A percentile compares a stretch with the other conserved stretches of the same genome.
Conservation (phyloP, 1,140 invertebrate species). For the Maniola jurtina region DNA sequence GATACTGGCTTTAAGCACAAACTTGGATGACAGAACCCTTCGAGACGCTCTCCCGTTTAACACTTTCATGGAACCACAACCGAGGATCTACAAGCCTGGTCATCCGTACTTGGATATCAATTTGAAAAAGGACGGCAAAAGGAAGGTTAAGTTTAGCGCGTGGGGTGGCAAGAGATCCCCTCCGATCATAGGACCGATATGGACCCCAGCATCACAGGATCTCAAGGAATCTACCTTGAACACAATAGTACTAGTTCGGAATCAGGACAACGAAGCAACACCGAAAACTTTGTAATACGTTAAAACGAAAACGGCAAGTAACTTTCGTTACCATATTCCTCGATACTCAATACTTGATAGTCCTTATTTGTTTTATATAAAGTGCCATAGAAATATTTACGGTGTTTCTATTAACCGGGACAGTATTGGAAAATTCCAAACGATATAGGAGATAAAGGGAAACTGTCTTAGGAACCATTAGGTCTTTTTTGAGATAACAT, state of each 20-base stretch:
- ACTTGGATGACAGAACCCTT: conserved; percentile 43
- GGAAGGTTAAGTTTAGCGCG: conserved; percentile 69
- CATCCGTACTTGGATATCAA: conserved; percentile 60
- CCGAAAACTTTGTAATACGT: conserved; percentile 44
- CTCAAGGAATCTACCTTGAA: conserved; percentile 56
- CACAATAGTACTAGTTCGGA: conserved; percentile 57
- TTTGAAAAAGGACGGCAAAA: conserved; percentile 67
- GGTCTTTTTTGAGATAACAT: no score
- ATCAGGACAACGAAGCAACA: conserved; percentile 41
- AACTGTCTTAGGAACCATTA: no score
- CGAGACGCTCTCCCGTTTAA: conserved; percentile 62
- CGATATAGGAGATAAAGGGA: no score
- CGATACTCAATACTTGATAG: not conserved
- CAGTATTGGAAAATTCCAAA: no score
- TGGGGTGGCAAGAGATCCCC: conserved; percentile 69
- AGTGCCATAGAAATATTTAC: conserved; percentile 1
- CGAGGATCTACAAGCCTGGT: conserved; percentile 59
- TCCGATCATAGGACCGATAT: conserved; percentile 69
- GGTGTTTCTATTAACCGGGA: not conserved
- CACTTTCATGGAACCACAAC: conserved; percentile 49
- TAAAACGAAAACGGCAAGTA: conserved; percentile 17
- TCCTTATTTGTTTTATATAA: not conserved
- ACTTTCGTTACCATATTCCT: conserved; percentile 3
- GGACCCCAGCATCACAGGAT: conserved; percentile 55
- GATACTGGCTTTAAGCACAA: conserved; percentile 52